phyloP scores from a whole-genome alignment of 2,113 vertebrate genomes.

The Tetrao urogallus region DNA sequence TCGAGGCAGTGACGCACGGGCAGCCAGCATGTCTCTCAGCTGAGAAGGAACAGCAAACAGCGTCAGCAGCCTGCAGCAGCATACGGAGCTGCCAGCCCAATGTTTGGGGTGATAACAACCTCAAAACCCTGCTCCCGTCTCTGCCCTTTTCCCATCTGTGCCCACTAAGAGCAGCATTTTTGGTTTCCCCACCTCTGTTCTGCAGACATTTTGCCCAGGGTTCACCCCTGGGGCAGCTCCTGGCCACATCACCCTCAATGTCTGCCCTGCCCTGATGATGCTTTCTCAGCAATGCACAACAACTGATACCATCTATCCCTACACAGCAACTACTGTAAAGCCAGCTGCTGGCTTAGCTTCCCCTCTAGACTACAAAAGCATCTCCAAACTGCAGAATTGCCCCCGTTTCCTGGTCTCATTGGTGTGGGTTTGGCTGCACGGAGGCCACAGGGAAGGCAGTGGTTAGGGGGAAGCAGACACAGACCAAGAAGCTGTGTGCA shows the following conservation, averaged over 20 bases:
- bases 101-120: not conserved
- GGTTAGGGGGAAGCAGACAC: not conserved
- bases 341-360: fast-evolving
- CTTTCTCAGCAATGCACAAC: not conserved
- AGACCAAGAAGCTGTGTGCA: not conserved
- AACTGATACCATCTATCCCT: fast-evolving
- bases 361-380: not conserved
- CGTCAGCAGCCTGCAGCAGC: conserved; percentile 14
- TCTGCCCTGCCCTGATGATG: not conserved
- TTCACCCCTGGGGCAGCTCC: not conserved
- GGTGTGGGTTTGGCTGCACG: not conserved
- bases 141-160: not conserved
- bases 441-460: not conserved
- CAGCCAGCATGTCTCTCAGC: conserved; percentile 92
- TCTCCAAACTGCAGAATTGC: not conserved
- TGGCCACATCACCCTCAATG: not conserved
- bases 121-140: not conserved
- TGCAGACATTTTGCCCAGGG: not conserved
- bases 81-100: not conserved
- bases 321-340: not conserved
- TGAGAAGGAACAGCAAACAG: conserved; percentile 63
- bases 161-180: fast-evolving
- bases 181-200: fast-evolving
- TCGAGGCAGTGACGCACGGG: conserved; percentile 92
- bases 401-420: not conserved